Evolutionary conservation across 2,113 vertebrate genomes (phyloP).

Genomic region (Fukomys damarensis): DNA sequence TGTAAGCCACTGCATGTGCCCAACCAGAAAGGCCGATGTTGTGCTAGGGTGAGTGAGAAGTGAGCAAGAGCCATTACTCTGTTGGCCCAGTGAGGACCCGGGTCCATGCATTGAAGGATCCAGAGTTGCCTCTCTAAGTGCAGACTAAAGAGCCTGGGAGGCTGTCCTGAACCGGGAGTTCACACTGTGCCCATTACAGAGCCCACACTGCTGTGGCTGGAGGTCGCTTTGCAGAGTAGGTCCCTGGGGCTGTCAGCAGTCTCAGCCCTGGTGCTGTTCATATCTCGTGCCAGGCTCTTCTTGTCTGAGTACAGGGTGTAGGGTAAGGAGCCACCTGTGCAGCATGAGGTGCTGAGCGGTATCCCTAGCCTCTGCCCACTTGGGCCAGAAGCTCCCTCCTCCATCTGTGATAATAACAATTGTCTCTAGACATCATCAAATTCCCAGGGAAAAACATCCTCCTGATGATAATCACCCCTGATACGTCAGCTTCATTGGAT

Average conservation of each 20-base stretch:
- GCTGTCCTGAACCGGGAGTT: no score
- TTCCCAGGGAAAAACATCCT: background rate
- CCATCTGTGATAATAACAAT: rapidly evolving
- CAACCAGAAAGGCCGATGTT: rapidly evolving
- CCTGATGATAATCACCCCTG: background rate
- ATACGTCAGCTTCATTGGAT: background rate
- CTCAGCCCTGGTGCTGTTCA: rapidly evolving
- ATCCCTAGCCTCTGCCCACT: rapidly evolving
- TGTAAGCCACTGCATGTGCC: rapidly evolving
- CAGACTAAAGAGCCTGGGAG: background rate
- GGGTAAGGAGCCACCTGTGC: no score
- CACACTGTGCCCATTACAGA: rapidly evolving
- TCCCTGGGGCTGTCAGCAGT: rapidly evolving
- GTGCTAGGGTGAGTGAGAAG: background rate
- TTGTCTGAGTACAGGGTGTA: rapidly evolving
- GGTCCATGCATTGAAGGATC: background rate
- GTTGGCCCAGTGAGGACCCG: background rate
- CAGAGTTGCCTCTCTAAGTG: background rate
- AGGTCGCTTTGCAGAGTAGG: no score
- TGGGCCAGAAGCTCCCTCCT: no score
- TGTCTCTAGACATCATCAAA: background rate
- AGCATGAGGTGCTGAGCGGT: no score
- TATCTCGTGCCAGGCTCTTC: no score
- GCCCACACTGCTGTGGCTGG: rapidly evolving
- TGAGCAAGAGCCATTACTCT: rapidly evolving